Conservation (phyloP, 2,797 vertebrate species). For the Chelonia mydas region DNA sequence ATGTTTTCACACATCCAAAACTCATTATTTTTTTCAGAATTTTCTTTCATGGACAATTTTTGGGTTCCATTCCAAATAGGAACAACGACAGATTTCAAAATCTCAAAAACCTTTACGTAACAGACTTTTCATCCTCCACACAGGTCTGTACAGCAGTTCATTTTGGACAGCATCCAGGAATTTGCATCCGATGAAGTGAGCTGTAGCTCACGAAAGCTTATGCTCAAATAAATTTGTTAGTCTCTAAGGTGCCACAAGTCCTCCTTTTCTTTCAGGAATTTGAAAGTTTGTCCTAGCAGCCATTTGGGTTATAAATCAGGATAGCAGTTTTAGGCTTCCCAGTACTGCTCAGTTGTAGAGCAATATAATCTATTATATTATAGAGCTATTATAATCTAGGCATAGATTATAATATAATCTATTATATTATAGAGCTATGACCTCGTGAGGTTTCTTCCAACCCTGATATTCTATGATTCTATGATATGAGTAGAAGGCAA, state of each 20-base stretch:
- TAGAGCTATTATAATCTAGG: too few relatives aligned
- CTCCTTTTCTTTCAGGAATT: background rate
- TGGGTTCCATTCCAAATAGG: background rate
- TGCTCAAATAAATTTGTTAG: too few relatives aligned
- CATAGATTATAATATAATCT: too few relatives aligned
- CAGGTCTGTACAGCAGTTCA: background rate
- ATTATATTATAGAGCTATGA: too few relatives aligned
- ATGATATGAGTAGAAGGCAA: background rate
- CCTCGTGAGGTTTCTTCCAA: too few relatives aligned
- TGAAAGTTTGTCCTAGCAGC: background rate
- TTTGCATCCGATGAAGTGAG: too few relatives aligned
- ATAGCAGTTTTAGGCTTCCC: background rate
- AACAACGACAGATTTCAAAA: background rate
- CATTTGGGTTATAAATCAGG: background rate
- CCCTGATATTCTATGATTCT: too few relatives aligned
- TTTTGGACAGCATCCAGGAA: background rate
- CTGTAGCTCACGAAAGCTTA: too few relatives aligned
- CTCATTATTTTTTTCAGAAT: background rate
- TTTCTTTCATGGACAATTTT: background rate
- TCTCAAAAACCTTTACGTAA: background rate
- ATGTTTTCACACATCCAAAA: background rate
- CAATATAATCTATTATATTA: background rate
- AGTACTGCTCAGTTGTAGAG: background rate
- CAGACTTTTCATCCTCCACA: background rate
- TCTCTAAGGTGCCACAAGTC: too few relatives aligned